These are phyloP conservation scores for Lepidonotus clava DNA, from an alignment of 2,888 invertebrate species.

Conservation along the genomic window DNA sequence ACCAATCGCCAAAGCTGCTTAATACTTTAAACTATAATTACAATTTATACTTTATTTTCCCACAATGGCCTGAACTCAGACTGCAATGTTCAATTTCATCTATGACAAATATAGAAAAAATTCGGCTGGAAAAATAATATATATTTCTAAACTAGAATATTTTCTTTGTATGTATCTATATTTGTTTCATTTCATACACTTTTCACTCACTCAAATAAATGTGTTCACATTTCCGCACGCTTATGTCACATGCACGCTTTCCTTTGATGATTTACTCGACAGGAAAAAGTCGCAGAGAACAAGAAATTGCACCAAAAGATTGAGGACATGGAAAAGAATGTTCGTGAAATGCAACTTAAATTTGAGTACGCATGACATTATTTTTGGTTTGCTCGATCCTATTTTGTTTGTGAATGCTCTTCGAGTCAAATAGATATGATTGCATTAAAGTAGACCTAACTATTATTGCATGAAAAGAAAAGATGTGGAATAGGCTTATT, in stretches of 20 bases:
- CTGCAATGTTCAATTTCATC: too few relatives aligned
- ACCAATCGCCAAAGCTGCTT: neutral
- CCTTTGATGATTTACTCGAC: neutral
- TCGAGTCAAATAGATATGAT: neutral
- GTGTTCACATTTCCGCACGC: neutral
- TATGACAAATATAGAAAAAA: neutral
- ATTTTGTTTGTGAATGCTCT: neutral
- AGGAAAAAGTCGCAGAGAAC: constrained; percentile 79
- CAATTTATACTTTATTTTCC: too few relatives aligned
- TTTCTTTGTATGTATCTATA: neutral
- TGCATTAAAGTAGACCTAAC: too few relatives aligned
- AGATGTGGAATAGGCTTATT: too few relatives aligned
- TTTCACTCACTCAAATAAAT: neutral
- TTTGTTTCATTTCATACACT: neutral
- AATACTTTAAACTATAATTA: too few relatives aligned
- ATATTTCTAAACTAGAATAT: neutral
- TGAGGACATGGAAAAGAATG: constrained; percentile 74
- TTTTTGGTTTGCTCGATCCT: neutral
- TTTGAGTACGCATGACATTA: constrained; percentile 58
- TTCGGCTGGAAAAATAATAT: neutral
- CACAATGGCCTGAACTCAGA: too few relatives aligned
- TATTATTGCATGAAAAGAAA: too few relatives aligned
- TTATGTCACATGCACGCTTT: neutral
- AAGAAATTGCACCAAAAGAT: constrained; percentile 74
- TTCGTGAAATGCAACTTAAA: constrained; percentile 67